These are phyloP conservation scores for Caenorhabditis latens DNA, from an alignment of 1,140 invertebrate genomes.

Conservation along the genomic window DNA sequence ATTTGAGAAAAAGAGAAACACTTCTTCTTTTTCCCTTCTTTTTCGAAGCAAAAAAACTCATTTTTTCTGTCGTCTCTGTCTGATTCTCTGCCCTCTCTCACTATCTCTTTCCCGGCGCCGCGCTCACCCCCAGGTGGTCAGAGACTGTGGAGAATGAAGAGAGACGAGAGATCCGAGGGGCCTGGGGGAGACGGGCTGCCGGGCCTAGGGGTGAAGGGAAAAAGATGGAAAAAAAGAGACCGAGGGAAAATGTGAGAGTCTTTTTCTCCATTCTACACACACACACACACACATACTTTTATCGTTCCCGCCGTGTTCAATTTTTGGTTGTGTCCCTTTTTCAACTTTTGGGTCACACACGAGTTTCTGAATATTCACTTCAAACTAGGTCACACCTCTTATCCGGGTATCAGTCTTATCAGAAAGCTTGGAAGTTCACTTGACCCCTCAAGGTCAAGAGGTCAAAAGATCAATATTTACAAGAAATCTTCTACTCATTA, in stretches of 20 bases:
- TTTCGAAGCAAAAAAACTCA: neutral
- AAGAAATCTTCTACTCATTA: no score
- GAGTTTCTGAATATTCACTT: no score
- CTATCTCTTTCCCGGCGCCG: slow-evolving; percentile 10
- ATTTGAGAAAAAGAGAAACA: neutral
- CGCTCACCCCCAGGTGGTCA: neutral
- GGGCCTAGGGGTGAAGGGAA: neutral
- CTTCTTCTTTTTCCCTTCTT: neutral
- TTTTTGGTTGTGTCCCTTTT: neutral
- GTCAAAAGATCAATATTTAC: slow-evolving; percentile 11
- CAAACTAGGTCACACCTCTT: no score
- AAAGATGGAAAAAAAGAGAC: neutral
- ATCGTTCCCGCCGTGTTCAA: slow-evolving; percentile 33
- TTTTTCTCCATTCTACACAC: neutral
- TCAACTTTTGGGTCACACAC: neutral
- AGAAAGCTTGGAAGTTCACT: no score
- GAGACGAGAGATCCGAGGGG: neutral
- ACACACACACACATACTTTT: slow-evolving; percentile 38
- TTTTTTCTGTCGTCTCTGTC: neutral
- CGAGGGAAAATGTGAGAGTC: neutral
- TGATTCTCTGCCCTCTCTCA: neutral
- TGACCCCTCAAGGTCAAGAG: neutral
- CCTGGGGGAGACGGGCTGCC: slow-evolving; percentile 1
- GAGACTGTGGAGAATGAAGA: neutral
- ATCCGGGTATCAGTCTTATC: no score